These are phyloP conservation scores for Pseudobourletiella spinata DNA, from an alignment of 1,140 invertebrate genomes.

Conservation along the genomic window DNA sequence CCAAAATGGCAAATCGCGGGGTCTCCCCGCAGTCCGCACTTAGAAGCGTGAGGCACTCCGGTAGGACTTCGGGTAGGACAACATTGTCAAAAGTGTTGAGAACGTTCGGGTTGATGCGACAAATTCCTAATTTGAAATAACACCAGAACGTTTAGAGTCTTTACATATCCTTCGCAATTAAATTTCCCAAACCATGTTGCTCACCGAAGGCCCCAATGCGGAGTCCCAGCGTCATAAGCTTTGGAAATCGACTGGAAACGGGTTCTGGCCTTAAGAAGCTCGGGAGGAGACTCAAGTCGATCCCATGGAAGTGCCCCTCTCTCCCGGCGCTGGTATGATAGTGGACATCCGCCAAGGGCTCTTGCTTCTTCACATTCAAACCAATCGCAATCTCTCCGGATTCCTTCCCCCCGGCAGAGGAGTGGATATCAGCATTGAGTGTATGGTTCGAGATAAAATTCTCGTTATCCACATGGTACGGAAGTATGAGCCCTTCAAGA, in stretches of 20 bases:
- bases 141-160: background rate
- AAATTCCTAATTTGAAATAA: too few species aligned
- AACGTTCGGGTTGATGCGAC: too few species aligned
- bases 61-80: constrained; percentile 17
- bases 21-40: constrained; percentile 34
- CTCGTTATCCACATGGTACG: background rate
- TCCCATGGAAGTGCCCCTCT: constrained; percentile 25
- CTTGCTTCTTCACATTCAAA: background rate
- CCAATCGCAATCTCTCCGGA: background rate
- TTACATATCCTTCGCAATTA: too few species aligned
- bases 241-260: constrained; percentile 20
- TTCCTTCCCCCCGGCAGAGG: background rate
- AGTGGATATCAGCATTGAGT: background rate
- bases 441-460: background rate
- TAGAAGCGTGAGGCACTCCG: constrained; percentile 32
- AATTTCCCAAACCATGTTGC: too few species aligned
- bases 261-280: constrained; percentile 5
- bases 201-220: constrained; percentile 15
- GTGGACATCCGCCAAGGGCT: constrained; percentile 20
- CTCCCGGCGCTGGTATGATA: background rate
- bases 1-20: constrained; percentile 29
- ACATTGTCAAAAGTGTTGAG: constrained; percentile 31
- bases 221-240: constrained; percentile 1
- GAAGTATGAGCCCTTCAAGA: background rate
- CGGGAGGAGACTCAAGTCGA: constrained; percentile 27